Conservation (phyloP, 2,797 vertebrate species). For the Hapalemur alaotrensis region DNA sequence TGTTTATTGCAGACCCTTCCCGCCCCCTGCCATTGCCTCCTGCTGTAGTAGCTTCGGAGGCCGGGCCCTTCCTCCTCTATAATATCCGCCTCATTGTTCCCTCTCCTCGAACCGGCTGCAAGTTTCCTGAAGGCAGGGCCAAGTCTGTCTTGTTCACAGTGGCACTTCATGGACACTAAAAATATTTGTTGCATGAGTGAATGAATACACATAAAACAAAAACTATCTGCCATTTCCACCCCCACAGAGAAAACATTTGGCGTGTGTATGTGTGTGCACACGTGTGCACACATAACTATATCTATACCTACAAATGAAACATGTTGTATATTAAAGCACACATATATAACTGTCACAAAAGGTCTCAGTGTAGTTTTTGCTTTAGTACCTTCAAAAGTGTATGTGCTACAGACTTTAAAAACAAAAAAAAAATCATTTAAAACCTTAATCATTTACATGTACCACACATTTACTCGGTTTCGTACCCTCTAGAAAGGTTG, state of each 20-base stretch:
- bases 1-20: neutral
- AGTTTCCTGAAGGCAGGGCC: neutral
- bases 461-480: neutral
- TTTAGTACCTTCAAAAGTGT: neutral
- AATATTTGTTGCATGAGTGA: neutral
- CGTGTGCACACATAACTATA: neutral
- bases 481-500: neutral
- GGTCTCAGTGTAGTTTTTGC: neutral
- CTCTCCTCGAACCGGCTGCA: neutral
- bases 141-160: neutral
- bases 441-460: constrained; percentile 14
- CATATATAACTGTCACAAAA: neutral
- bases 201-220: neutral
- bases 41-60: neutral
- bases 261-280: neutral
- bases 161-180: neutral
- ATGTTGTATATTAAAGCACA: neutral
- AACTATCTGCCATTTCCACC: neutral
- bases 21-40: neutral
- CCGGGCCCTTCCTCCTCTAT: neutral
- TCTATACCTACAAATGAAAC: neutral
- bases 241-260: constrained; percentile 1
- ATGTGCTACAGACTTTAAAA: constrained; percentile 11
- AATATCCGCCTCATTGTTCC: neutral
- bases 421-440: neutral